Base-by-base conservation (phyloP, 2,797 vertebrate species). In the Salarias fasciatus region DNA sequence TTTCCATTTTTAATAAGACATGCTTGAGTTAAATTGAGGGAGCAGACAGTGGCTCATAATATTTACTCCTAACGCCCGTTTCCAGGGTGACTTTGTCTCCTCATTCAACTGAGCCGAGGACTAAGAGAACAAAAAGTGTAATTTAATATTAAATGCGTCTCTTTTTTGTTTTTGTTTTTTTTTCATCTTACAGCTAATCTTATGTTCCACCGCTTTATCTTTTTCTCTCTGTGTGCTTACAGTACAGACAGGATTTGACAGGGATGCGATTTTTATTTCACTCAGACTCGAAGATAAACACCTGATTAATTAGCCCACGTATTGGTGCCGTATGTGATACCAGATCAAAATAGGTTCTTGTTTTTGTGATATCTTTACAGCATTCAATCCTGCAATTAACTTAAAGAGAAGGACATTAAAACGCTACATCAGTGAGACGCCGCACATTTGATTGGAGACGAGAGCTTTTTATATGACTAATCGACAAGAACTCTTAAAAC, bases 1-100 rank as follows among this genome's bases (percentile, higher is more conserved):
- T 85, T 82, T 79, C 54, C 63, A 79, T 85, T 89, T 86, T 83
- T 88, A 90, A 90, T 88, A 87, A 82, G 88, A 85, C 81, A 89
- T 83, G 83, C 71, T 85, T 72, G 77, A 85, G 84, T 84, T 78
- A 65, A 85, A 85, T 58, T 53, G 63, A 62, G 69, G 71, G 65
- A 79, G 77, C 75, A 86, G 83, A 86, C 76, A 77, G 69, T 59
- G 53, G 64, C 60, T 80, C 53, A 31, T 60, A 79, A 88, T 86
- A 87, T 91, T 90, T 85, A 90, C 76, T 82, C 60, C 72, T 78
- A 82, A 89, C 86, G 78, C 78, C 60, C 52, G 77, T 89, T 88
- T 82, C 71, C 73, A 75, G 79, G 80, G 69, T 76, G 77, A 91
- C 82, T 83, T 84, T 86, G 77, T 87, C 75, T 85, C 63, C 50